Evolutionary conservation across 1,140 invertebrate genomes (phyloP).

Genomic region (Temnothorax nylanderi): DNA sequence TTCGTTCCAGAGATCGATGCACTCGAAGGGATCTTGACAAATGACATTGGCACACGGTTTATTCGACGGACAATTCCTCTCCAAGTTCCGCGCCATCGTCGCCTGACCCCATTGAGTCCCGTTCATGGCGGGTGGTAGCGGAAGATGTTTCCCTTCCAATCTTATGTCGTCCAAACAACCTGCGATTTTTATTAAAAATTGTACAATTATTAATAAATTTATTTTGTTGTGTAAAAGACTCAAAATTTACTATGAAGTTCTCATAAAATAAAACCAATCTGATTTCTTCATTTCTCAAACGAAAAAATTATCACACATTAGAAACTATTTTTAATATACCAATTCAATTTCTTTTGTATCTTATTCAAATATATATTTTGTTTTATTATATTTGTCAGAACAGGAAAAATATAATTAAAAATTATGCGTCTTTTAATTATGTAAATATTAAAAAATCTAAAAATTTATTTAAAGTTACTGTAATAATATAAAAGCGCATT

Average conservation of each 20-base stretch:
- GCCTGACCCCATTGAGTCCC: slow-evolving; percentile 97
- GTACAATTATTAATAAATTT: not conserved
- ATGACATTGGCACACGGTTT: slow-evolving; percentile 97
- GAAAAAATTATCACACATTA: not conserved
- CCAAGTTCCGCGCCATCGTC: slow-evolving; percentile 95
- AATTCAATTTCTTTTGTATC: not conserved
- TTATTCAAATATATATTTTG: not conserved
- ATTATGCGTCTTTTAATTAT: not conserved
- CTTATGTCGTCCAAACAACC: slow-evolving; percentile 94
- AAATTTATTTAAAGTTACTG: not conserved
- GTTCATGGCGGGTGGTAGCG: slow-evolving; percentile 96
- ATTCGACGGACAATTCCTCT: slow-evolving; percentile 96
- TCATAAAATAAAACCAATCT: not conserved
- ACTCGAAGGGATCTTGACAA: slow-evolving; percentile 97
- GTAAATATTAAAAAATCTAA: not conserved
- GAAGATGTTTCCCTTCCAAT: slow-evolving; percentile 96
- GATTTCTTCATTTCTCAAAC: not conserved
- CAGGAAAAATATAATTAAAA: not conserved
- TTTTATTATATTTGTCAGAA: not conserved
- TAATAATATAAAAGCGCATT: not conserved
- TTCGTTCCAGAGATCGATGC: slow-evolving; percentile 98
- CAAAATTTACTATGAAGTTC: not conserved
- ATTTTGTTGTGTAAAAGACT: not conserved
- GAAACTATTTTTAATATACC: not conserved
- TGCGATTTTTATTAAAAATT: slow-evolving; percentile 75